phyloP scores from a whole-genome alignment of 2,797 vertebrate species.

The Kryptopterus vitreolus region DNA sequence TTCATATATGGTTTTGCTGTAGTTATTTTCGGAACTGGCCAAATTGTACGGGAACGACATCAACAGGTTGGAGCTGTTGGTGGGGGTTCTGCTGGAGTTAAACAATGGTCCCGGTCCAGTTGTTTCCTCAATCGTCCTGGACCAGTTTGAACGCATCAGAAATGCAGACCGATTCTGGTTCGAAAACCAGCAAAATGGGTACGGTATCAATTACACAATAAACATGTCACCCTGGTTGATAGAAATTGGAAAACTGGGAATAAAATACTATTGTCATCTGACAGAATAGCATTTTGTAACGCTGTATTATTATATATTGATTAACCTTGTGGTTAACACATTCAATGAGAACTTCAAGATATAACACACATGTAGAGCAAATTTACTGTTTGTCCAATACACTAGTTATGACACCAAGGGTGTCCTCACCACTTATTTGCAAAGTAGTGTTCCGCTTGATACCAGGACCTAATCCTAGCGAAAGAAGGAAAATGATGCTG shows the following conservation, averaged over 20 bases:
- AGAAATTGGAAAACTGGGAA: no score
- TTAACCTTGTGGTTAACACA: not conserved
- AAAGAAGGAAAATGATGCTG: not conserved
- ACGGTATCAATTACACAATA: constrained; percentile 39
- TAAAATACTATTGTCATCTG: not conserved
- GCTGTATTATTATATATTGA: not conserved
- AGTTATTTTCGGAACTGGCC: constrained; percentile 71
- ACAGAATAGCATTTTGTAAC: not conserved
- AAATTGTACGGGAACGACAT: constrained; percentile 76
- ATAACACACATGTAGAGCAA: not conserved
- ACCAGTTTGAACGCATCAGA: constrained; percentile 89
- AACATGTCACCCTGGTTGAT: no score
- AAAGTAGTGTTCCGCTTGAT: not conserved
- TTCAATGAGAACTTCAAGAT: not conserved
- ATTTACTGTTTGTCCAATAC: not conserved
- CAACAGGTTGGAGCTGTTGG: constrained; percentile 84
- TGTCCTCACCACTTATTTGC: not conserved
- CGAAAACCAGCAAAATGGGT: constrained; percentile 92
- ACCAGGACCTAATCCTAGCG: not conserved
- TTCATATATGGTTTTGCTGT: constrained; percentile 26
- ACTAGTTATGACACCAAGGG: not conserved
- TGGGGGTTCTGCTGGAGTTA: constrained; percentile 85
- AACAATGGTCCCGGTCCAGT: constrained; percentile 75
- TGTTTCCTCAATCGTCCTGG: constrained; percentile 81
- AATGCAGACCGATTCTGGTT: constrained; percentile 98